Conservation (phyloP, 1,140 invertebrate genomes). For the Hirudo medicinalis region DNA sequence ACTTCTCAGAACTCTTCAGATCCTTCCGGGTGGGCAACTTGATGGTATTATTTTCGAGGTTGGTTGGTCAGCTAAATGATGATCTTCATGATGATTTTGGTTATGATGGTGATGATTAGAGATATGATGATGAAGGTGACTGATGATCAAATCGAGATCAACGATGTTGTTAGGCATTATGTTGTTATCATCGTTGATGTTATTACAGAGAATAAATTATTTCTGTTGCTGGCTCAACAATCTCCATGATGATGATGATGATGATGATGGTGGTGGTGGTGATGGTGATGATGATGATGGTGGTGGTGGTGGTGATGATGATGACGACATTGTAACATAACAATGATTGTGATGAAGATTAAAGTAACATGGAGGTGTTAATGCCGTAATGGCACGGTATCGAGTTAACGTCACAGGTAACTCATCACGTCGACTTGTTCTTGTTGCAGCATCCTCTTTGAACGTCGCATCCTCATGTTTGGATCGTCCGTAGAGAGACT, state of each 20-base stretch:
- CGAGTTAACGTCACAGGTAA: too few species aligned
- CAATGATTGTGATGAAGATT: too few species aligned
- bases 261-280: slow-evolving; percentile 1
- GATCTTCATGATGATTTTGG: background rate
- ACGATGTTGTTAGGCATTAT: background rate
- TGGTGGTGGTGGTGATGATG: background rate
- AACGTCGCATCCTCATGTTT: slow-evolving; percentile 76
- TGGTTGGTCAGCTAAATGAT: slow-evolving; percentile 17
- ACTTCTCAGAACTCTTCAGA: slow-evolving; percentile 88
- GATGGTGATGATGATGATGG: slow-evolving; percentile 11
- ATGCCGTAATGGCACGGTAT: too few species aligned
- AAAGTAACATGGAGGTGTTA: too few species aligned
- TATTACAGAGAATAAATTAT: too few species aligned
- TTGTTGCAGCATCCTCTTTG: slow-evolving; percentile 64
- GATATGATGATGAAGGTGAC: background rate
- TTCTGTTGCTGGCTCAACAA: too few species aligned
- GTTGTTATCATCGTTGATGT: background rate
- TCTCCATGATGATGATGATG: background rate
- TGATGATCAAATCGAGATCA: background rate
- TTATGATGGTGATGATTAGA: background rate
- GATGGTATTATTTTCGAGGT: slow-evolving; percentile 73
- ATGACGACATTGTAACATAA: background rate
- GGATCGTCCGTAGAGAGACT: slow-evolving; percentile 70
- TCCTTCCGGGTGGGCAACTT: slow-evolving; percentile 79
- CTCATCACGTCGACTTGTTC: background rate